phyloP scores from a whole-genome alignment of 2,888 invertebrate species.

The Aromia moschata region DNA sequence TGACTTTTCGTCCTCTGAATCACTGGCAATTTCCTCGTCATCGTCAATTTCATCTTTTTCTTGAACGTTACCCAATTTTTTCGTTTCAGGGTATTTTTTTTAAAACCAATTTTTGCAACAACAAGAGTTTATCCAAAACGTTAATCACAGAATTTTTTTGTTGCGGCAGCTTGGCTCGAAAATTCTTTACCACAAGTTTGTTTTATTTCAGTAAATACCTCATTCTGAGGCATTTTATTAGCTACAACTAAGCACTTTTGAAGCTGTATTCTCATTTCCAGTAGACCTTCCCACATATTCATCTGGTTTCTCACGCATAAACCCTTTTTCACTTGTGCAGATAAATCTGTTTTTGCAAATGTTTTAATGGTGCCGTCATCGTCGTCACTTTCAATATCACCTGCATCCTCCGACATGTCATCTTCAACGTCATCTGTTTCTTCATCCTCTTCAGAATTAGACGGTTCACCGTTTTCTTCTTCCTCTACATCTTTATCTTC shows the following conservation, averaged over 20 bases:
- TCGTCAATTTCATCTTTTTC: constrained; percentile 49
- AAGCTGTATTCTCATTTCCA: constrained; percentile 87
- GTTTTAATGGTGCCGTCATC: constrained; percentile 65
- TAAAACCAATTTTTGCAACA: constrained; percentile 69
- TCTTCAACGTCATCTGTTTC: constrained; percentile 38
- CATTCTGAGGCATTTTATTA: constrained; percentile 81
- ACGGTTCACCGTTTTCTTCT: constrained; percentile 63
- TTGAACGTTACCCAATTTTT: constrained; percentile 58
- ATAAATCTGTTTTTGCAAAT: constrained; percentile 66
- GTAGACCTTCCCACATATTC: constrained; percentile 82
- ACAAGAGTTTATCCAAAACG: constrained; percentile 72
- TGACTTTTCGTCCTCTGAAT: constrained; percentile 65
- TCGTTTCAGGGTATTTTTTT: constrained; percentile 76
- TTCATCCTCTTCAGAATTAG: constrained; percentile 24
- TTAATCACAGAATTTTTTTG: constrained; percentile 67
- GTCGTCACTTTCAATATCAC: constrained; percentile 38
- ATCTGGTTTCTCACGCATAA: constrained; percentile 75
- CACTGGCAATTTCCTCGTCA: constrained; percentile 74
- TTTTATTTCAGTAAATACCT: constrained; percentile 64
- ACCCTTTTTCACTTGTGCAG: constrained; percentile 73
- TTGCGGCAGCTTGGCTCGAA: constrained; percentile 64
- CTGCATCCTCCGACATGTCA: constrained; percentile 29
- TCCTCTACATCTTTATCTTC: constrained; percentile 51
- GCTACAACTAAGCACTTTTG: constrained; percentile 81
- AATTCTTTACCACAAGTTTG: constrained; percentile 63